Conservation (phyloP, 2,797 vertebrate genomes). For the Chloroceryle inda region DNA sequence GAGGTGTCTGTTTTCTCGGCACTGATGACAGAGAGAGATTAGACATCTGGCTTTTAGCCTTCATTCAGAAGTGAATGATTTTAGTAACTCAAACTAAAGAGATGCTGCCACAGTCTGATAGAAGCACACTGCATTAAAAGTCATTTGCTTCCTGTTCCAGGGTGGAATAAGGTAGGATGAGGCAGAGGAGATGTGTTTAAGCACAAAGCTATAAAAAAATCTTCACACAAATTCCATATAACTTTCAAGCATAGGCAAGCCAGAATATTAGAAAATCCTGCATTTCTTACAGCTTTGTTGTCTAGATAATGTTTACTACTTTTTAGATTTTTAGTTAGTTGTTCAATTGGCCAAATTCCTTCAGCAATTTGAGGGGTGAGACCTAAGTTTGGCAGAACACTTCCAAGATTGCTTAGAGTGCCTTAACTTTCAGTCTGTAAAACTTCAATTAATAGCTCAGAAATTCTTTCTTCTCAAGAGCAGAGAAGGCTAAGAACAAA, state of each 20-base stretch:
- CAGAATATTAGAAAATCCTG: not conserved
- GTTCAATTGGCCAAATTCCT: not conserved
- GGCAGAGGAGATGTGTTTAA: not conserved
- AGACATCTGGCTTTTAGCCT: not conserved
- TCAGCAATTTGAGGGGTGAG: not conserved
- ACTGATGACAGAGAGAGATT: not conserved
- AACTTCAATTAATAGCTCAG: not conserved
- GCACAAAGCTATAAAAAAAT: not conserved
- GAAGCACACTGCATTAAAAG: not conserved
- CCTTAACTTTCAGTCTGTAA: not conserved
- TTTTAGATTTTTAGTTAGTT: not conserved
- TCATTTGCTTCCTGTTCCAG: not conserved
- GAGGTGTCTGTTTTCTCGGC: not conserved
- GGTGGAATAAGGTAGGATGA: not conserved
- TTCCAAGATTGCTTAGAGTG: not conserved
- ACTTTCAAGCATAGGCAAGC: not conserved
- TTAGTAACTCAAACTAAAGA: not conserved
- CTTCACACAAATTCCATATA: not conserved
- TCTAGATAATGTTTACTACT: not conserved
- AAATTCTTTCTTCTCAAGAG: not conserved
- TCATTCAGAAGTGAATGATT: not conserved
- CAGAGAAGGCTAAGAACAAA: not conserved
- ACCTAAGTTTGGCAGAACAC: not conserved
- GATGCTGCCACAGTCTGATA: not conserved
- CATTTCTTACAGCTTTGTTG: not conserved